Evolutionary conservation across 2,113 vertebrate genomes (phyloP), one percentile per base, ranked within the genome.

Genomic region (Thymallus thymallus): DNA sequence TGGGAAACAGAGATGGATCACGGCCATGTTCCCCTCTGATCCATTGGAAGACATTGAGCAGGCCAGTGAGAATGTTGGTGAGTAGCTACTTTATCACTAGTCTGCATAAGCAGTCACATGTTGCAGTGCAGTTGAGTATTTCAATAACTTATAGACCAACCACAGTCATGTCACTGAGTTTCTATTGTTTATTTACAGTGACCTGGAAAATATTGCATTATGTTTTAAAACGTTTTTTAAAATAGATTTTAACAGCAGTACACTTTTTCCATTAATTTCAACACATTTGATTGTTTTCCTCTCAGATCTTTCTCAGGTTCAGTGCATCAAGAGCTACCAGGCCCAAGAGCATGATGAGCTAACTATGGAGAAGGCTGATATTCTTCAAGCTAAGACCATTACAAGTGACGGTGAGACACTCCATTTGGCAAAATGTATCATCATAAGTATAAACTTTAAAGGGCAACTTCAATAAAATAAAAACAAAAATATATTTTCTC

Each of bases 1-100:
- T 20, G 93, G 94, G 80, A 97, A 96, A 84, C 95, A 94, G 86
- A 90, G 95, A 5, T 97, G 95, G 95, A 97, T 97, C 80, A 94
- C 95, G 1, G 95, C 95, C 55, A 92, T 96, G 94, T 91, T 94
- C 67, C 94, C 94, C 1, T 91, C 94, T 5, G 87, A 92, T 71
- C 85, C 92, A 4, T 88, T 87, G 5, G 88, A 90, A 29, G 92
- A 94, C 80, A 90, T 90, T 0, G 93, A 93, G 73, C 88, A 90
- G 74, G 89, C 92, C 81, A 91, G 79, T 3, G 94, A 96, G 81
- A 93, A 92, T 5, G 92, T 93, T 73, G 95, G 95, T 96, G 83
- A 88, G 91, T 82, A 3, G 12, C 3, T 29, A 29, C 29, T n/a
- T 71, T 35, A 20, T 35, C 13, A 35, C 6, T 16, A n/a, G 29